phyloP scores from a whole-genome alignment of 2,113 vertebrate species.

The Pelusios castaneus region DNA sequence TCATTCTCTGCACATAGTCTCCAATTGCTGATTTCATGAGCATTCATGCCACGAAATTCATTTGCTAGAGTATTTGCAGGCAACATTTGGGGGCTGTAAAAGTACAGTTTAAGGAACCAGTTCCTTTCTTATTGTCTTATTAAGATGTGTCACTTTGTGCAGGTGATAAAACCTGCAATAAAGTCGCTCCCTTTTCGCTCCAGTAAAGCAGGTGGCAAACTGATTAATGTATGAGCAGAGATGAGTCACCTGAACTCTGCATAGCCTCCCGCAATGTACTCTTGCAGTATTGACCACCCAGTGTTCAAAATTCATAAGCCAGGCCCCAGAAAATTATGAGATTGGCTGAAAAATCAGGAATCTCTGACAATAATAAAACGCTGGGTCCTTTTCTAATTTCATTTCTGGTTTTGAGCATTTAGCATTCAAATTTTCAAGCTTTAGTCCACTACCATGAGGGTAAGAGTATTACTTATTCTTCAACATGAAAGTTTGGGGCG shows the following conservation, averaged over 20 bases:
- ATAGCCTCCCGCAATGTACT: not conserved
- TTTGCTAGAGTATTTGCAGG: not conserved
- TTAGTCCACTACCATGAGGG: rapidly evolving
- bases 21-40: not conserved
- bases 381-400: not conserved
- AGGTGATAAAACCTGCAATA: not conserved
- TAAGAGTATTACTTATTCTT: not conserved
- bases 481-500: not conserved
- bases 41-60: not conserved
- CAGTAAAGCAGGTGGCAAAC: not conserved
- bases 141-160: not conserved
- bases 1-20: not conserved
- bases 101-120: not conserved
- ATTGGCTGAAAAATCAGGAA: rapidly evolving
- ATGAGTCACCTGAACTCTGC: not conserved
- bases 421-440: not conserved
- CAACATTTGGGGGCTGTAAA: not conserved
- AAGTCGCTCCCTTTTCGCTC: not conserved
- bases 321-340: not conserved
- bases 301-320: not conserved
- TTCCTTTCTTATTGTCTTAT: not conserved
- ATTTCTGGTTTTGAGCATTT: not conserved
- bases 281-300: not conserved
- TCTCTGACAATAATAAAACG: not conserved
- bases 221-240: not conserved